Evolutionary conservation across 2,113 vertebrate species (phyloP).

Genomic region (Axis porcinus): DNA sequence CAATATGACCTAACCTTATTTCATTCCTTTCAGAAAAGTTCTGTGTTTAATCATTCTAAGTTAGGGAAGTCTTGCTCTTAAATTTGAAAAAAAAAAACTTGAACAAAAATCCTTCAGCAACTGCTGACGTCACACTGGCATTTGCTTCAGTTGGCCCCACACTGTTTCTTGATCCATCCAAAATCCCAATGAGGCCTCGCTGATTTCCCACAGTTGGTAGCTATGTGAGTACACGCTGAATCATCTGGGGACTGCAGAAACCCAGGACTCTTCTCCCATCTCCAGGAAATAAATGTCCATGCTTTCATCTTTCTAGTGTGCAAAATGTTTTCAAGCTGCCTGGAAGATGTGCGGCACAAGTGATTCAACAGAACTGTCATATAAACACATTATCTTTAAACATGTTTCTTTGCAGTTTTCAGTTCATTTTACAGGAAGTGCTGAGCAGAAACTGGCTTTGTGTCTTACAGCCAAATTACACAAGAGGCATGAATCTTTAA

Average conservation of each 20-base stretch:
- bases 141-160: conserved; percentile 30
- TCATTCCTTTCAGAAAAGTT: background rate
- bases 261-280: background rate
- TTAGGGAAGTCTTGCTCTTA: background rate
- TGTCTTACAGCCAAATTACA: conserved; percentile 30
- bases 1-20: background rate
- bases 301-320: conserved; percentile 32
- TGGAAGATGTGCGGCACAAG: background rate
- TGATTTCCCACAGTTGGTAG: background rate
- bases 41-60: background rate
- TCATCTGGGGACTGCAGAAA: background rate
- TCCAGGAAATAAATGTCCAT: background rate
- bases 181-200: background rate
- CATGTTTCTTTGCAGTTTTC: conserved; percentile 29
- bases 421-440: conserved; percentile 34
- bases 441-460: conserved; percentile 20
- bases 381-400: background rate
- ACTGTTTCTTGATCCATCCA: background rate
- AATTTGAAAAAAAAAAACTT: background rate
- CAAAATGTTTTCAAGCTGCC: conserved; percentile 40
- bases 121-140: background rate
- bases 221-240: background rate
- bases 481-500: conserved; percentile 41
- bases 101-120: background rate
- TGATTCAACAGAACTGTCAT: background rate